A percentile compares a stretch with the other conserved stretches of the same genome.
Evolutionary conservation across 2,113 vertebrate species (phyloP).

Genomic region (Litocranius walleri): DNA sequence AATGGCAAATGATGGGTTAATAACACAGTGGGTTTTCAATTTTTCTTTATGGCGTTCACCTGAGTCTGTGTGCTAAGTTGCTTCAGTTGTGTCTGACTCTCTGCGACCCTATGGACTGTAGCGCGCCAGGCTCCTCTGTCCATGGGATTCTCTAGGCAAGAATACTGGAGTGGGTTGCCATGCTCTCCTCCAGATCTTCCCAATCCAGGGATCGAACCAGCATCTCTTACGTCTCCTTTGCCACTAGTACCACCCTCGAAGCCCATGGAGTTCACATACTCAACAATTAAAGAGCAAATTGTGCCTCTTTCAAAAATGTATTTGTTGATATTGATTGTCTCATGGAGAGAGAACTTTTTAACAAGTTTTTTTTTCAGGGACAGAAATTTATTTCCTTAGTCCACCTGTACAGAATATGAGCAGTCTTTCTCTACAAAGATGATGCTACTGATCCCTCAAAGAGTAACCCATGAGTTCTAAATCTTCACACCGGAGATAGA

Average conservation of each 20-base stretch:
- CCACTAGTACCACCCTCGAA: neutral
- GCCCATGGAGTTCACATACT: neutral
- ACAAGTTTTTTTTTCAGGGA: neutral
- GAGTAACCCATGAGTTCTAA: neutral
- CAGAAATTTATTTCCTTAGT: neutral
- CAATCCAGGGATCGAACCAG: neutral
- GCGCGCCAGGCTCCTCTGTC: neutral
- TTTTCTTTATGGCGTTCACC: neutral
- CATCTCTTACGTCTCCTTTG: neutral
- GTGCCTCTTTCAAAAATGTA: conserved; percentile 15
- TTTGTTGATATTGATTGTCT: neutral
- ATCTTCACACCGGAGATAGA: neutral
- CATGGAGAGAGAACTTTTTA: neutral
- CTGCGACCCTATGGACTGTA: neutral
- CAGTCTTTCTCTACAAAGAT: neutral
- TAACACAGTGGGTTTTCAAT: neutral
- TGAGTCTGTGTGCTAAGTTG: neutral
- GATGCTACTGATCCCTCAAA: neutral
- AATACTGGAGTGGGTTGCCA: neutral
- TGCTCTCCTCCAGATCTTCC: neutral
- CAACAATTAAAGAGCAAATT: conserved; percentile 33
- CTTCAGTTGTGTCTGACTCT: neutral
- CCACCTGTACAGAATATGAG: neutral
- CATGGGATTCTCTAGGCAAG: neutral
- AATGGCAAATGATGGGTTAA: neutral